A percentile compares a stretch with the other conserved stretches of the same genome.
phyloP scores from a whole-genome alignment of 2,797 vertebrate species.

The Caiman crocodilus region DNA sequence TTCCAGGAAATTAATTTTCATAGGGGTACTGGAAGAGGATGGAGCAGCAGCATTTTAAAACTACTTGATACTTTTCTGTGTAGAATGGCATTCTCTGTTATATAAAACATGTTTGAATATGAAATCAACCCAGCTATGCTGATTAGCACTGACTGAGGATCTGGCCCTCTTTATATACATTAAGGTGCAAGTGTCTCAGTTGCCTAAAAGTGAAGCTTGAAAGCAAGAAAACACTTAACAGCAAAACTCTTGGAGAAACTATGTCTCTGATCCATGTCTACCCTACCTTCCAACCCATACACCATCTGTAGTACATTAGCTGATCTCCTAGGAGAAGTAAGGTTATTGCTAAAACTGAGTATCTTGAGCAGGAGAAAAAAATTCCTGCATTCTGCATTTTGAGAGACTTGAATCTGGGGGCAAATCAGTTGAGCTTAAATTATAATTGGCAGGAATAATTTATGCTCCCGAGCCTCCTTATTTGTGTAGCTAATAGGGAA shows the following conservation, averaged over 20 bases:
- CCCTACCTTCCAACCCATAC: too few species aligned
- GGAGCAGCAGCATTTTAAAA: neutral
- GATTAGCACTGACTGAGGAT: neutral
- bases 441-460: neutral
- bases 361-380: neutral
- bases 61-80: fast-evolving
- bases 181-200: neutral
- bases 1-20: neutral
- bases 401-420: neutral
- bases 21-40: neutral
- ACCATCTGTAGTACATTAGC: fast-evolving
- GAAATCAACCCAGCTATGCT: neutral
- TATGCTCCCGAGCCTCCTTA: neutral
- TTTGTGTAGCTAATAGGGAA: neutral
- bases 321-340: neutral
- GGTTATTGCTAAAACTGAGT: neutral
- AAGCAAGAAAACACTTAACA: neutral
- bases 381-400: neutral
- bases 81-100: fast-evolving
- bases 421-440: neutral
- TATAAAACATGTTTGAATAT: neutral
- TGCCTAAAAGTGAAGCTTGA: neutral
- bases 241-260: neutral
- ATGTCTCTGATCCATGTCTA: neutral
- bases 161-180: neutral